Evolutionary conservation across 2,797 vertebrate genomes (phyloP), one percentile per base, ranked within the genome.

Genomic region (Serranus cabrilla): DNA sequence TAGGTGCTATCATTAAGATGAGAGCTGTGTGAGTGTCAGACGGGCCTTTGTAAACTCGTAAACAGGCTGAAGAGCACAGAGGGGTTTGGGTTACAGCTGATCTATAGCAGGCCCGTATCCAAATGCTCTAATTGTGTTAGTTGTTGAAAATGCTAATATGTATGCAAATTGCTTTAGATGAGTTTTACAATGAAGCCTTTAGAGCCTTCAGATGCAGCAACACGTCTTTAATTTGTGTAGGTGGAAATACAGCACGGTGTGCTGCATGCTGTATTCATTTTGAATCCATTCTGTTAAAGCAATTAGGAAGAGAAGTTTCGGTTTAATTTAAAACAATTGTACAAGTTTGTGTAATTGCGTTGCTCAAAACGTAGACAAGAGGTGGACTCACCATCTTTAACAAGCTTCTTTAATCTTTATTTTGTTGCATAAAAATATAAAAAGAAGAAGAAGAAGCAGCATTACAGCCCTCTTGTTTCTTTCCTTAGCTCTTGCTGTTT

Each of bases 1-100:
- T 80, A 76, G 69, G 67, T 81, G 65, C 68, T 49, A 49, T 67
- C 57, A 80, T 83, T 74, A 69, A 78, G 65, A 82, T 57, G 50
- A 74, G 54, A 76, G 71, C 72, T 56, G 58, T 25, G 47, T 25
- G 47, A 50, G 60, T 80, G 70, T 81, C 81, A 82, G 39, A 54
- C 49, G 68, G 67, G 65, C 75, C 45, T 47, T 82, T 54, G 47
- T 37, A 34, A 45, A 13, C 40, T 13, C 13, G 40, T 42, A 14
- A 56, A 50, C 34, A 60, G 31, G 7, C 20, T 60, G 18, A 51
- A 55, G 4, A 27, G 18, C 27, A 23, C 20, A 18, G 1, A 46
- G 39, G 16, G 21, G 14, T 71, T 76, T 57, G 20, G 8, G n/a
- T 58, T 40, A 54, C 10, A 14, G 25, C 21, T 77, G 27, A 50